phyloP scores from a whole-genome alignment of 2,888 invertebrate species.

The Erebia palarica region DNA sequence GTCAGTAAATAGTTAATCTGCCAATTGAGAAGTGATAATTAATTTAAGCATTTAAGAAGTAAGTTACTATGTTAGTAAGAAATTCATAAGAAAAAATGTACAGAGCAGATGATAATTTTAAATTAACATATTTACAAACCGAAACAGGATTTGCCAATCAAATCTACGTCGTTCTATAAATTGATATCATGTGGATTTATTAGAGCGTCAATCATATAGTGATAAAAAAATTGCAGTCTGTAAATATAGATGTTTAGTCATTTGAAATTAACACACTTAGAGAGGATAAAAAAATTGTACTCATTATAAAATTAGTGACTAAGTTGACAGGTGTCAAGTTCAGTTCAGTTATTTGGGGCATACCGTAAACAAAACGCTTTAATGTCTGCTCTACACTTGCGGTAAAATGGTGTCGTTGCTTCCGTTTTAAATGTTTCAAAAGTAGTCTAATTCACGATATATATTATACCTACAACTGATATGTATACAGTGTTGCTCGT shows the following conservation, averaged over 20 bases:
- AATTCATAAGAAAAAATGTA: neutral
- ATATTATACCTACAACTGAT: too few relatives aligned
- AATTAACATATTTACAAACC: neutral
- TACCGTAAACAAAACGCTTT: conserved; percentile 1
- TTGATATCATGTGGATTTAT: neutral
- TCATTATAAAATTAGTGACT: neutral
- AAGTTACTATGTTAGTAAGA: neutral
- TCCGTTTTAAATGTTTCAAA: too few relatives aligned
- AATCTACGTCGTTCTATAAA: neutral
- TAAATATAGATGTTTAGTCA: neutral
- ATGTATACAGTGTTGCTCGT: too few relatives aligned
- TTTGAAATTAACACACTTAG: neutral
- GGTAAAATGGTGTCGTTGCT: too few relatives aligned
- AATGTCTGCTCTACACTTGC: too few relatives aligned
- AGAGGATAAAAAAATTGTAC: neutral
- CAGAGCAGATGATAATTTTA: neutral
- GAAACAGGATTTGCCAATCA: conserved; percentile 6
- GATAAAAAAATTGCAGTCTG: neutral
- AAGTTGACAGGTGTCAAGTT: conserved; percentile 17
- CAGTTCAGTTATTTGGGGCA: neutral
- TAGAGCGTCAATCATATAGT: neutral
- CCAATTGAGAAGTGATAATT: neutral
- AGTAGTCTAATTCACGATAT: too few relatives aligned
- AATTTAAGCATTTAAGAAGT: neutral
- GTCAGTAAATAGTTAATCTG: neutral